Evolutionary conservation across 1,140 invertebrate species (phyloP).

Genomic region (Monochamus saltuarius): DNA sequence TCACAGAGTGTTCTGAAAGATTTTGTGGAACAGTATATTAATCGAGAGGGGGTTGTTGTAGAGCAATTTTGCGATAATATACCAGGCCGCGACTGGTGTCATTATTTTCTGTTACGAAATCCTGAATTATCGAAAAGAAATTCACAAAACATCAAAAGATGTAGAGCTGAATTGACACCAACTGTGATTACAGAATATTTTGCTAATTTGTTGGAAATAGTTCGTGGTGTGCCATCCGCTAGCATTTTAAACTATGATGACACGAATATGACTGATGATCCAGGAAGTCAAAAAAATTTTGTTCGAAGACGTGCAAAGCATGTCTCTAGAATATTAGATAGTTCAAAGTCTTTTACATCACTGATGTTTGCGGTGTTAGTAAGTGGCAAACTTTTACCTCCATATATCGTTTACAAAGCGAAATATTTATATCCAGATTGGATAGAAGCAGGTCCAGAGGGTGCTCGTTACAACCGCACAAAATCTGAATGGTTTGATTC

Average conservation of each 20-base stretch:
- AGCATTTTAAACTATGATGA: slow-evolving; percentile 28
- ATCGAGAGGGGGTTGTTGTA: slow-evolving; percentile 5
- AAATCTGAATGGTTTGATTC: slow-evolving; percentile 48
- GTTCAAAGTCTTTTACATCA: slow-evolving; percentile 19
- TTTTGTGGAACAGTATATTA: slow-evolving; percentile 1
- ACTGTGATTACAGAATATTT: slow-evolving; percentile 2
- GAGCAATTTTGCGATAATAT: neutral
- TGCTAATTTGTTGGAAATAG: neutral
- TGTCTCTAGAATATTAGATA: slow-evolving; percentile 23
- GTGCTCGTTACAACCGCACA: slow-evolving; percentile 45
- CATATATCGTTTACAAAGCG: slow-evolving; percentile 51
- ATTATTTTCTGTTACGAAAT: slow-evolving; percentile 2
- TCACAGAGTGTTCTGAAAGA: neutral
- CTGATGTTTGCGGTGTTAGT: slow-evolving; percentile 38
- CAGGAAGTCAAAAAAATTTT: slow-evolving; percentile 23
- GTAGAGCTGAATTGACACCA: neutral
- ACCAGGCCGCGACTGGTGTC: neutral
- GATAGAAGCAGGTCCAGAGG: slow-evolving; percentile 44
- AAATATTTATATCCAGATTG: slow-evolving; percentile 46
- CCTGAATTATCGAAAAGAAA: neutral
- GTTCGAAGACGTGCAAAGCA: slow-evolving; percentile 16
- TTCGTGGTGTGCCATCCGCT: neutral
- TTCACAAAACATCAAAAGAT: slow-evolving; percentile 9
- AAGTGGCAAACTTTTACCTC: slow-evolving; percentile 33
- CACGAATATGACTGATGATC: slow-evolving; percentile 28